Evolutionary conservation across 1,140 invertebrate species (phyloP), one percentile per base, ranked within the genome.

Genomic region (Drosophila bocki): DNA sequence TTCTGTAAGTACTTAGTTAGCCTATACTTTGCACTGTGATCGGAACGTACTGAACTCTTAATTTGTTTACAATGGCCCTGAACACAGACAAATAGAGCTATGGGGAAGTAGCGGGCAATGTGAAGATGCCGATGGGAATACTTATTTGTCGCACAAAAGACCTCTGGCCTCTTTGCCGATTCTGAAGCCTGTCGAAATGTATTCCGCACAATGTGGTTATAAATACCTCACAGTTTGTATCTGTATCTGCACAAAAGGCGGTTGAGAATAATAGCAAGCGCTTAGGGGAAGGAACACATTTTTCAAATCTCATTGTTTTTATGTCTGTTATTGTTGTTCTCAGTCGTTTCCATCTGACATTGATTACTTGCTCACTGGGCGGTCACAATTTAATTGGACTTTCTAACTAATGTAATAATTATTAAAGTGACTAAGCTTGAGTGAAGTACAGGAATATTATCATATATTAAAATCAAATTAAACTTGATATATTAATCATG

Each of bases 11-110:
- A 65, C 45, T 39, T 64, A 26, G 37, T 64, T 12, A 32, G 42
- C 32, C 29, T 42, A 51, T 44, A 83, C 82, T 81, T 67, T 86
- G 82, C 44, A 47, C 80, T 67, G 47, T 53, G 65, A 58, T 57
- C 51, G 65, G 51, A 50, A 50, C 67, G 42, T 13, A 72, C 67
- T 72, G 68, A 72, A 64, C 69, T 72, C 76, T 88, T 80, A 80
- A 83, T 80, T 68, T 87, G 76, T 80, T 87, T 79, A 83, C 83
- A 82, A 83, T 88, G 77, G 67, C 83, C 83, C 57, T 88, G 84
- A 80, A 56, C 48, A 33, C 68, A 80, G 57, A 54, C 60, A 68
- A 51, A 56, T 42, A 41, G 50, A 54, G 48, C 12, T 61, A 45
- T 44, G 57, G 80, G 80, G 71, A 87, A 72, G 83, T 83, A 75